Base-by-base conservation (phyloP, 2,888 invertebrate genomes). In the Ornithoptera priamus region DNA sequence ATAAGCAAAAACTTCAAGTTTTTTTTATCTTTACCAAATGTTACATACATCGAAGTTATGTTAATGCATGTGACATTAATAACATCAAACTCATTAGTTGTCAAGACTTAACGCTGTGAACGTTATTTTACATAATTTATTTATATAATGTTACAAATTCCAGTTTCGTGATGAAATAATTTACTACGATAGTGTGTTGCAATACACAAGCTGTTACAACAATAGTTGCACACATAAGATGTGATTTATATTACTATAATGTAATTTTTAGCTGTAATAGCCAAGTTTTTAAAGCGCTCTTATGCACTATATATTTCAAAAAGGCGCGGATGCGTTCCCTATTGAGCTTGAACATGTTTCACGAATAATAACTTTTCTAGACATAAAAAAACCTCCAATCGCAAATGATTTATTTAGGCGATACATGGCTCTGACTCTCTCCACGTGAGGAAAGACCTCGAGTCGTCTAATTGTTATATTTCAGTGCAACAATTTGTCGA, bases 111-210 rank as follows among this genome's bases (percentile, higher is more conserved):
- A 61, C n/a, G 18, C 10, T n/a, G n/a, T 61, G 6, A 4, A 18
- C 8, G 12, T 10, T 61, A 3, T 18, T 61, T 61, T 61, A 17
- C 39, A 61, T 39, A 61, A 61, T 61, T 39, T n/a, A 61, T 61
- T n/a, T n/a, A 61, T n/a, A 61, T 36, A 39, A 36, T n/a, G 61
- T 20, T 30, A 60, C 36, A 30, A 36, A 30, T 64, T 56, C 36
- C 53, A 17, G 8, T 56, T 64, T 68, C 64, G 59, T 68, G 64
- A 59, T 17, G 59, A 58, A 60, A 62, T 30, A 22, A 68, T 58
- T 58, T 67, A 56, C 36, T 42, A 22, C 60, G 20, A 30, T 53
- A 1, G 20, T 8, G 53, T 68, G 17, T 20, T 46, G 46, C 15
- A 46, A 64, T 59, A n/a, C 18, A 36, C n/a, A 22, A 56, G n/a